Conservation (phyloP, 1,140 invertebrate species). For the Ceratitis capitata region DNA sequence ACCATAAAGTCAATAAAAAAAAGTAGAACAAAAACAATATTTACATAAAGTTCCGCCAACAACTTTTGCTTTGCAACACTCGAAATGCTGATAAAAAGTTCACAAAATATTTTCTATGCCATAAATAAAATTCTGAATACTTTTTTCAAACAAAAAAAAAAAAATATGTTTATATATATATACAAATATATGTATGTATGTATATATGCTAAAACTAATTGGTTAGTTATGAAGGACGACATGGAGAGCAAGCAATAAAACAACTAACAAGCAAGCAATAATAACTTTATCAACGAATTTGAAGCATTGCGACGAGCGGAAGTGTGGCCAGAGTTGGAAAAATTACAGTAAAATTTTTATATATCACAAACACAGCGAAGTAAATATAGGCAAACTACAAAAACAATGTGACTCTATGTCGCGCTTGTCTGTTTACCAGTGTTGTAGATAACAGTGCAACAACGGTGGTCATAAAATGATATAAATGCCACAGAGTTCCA, state of each 20-base stretch:
- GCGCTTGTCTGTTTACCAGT: not conserved
- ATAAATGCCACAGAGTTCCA: not conserved
- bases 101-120: not conserved
- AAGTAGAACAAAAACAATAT: not conserved
- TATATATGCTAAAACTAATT: too few species aligned
- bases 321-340: not conserved
- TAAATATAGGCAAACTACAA: not conserved
- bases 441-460: not conserved
- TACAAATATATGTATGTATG: too few species aligned
- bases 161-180: too few species aligned
- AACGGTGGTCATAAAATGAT: not conserved
- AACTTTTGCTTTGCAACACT: not conserved
- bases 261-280: not conserved
- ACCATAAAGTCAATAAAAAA: not conserved
- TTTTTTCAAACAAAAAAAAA: not conserved
- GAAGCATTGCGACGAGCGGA: not conserved
- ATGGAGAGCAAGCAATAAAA: not conserved
- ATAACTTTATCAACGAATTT: constrained; percentile 1
- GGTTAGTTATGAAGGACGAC: not conserved
- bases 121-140: constrained; percentile 6
- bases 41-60: not conserved
- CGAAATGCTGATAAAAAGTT: not conserved
- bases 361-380: not conserved
- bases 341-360: not conserved
- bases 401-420: not conserved